phyloP scores from a whole-genome alignment of 2,113 vertebrate genomes.

The Cheirogaleus medius region DNA sequence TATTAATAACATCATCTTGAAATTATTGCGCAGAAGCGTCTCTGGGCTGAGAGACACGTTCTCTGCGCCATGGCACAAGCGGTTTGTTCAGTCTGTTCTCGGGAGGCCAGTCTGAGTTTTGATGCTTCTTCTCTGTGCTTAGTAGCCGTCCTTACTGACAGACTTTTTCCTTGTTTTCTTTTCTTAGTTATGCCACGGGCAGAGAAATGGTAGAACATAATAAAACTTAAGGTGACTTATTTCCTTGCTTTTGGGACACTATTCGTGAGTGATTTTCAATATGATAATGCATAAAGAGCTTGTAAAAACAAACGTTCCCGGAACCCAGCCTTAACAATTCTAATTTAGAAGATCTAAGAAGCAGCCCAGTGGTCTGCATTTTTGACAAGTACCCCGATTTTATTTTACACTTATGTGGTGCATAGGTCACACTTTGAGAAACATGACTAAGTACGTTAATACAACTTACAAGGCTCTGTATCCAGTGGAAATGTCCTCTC shows the following conservation, averaged over 20 bases:
- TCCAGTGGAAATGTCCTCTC: neutral
- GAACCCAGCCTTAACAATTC: neutral
- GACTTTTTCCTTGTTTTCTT: neutral
- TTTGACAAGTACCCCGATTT: neutral
- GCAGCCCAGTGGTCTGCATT: neutral
- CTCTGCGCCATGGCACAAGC: neutral
- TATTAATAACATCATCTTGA: neutral
- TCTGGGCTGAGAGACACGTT: neutral
- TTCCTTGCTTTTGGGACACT: neutral
- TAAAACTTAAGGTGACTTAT: neutral
- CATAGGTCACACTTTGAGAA: neutral
- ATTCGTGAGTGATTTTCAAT: neutral
- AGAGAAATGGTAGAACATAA: neutral
- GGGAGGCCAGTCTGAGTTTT: neutral
- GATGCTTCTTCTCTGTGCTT: neutral
- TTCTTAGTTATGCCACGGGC: neutral
- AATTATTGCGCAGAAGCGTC: neutral
- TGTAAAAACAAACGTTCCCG: neutral
- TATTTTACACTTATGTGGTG: neutral
- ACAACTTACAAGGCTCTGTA: neutral
- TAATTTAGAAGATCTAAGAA: neutral
- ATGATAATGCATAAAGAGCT: fast-evolving
- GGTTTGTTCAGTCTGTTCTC: neutral
- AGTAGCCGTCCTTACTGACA: neutral
- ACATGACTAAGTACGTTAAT: neutral